Conservation (phyloP, 2,113 vertebrate genomes). For the Protobothrops flavoviridis region DNA sequence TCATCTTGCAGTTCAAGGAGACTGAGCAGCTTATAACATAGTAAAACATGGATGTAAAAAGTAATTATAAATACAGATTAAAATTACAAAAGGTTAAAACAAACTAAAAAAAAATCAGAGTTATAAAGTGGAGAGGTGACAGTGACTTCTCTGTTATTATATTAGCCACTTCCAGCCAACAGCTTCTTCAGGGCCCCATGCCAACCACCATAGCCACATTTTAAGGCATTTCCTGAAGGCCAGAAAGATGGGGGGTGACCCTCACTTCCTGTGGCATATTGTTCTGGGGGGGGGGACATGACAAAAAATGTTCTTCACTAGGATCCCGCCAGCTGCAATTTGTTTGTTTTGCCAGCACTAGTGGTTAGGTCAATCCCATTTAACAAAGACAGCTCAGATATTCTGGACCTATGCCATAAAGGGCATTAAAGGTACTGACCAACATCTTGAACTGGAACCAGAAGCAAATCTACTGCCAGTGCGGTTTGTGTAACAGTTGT, state of each 20-base stretch:
- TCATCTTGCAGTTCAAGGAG: not conserved
- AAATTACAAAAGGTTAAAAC: not conserved
- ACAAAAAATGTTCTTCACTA: not conserved
- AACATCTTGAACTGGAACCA: not conserved
- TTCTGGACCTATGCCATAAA: not conserved
- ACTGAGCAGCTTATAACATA: not conserved
- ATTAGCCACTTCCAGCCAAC: not conserved
- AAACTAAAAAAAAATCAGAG: not conserved
- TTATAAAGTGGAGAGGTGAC: not conserved
- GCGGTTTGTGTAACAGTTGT: not conserved
- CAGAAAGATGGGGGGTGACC: not conserved
- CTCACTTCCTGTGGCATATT: not conserved
- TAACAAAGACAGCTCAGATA: not conserved
- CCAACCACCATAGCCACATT: not conserved
- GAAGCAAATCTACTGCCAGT: not conserved
- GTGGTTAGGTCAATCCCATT: not conserved
- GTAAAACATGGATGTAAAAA: not conserved
- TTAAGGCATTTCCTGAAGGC: not conserved
- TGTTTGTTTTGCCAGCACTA: not conserved
- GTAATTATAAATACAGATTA: not conserved
- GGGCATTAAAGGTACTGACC: not conserved
- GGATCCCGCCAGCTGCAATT: not conserved
- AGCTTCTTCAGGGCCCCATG: not conserved
- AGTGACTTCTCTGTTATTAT: not conserved
- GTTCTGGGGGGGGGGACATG: not conserved